Base-by-base conservation (phyloP, 2,113 vertebrate species). In the Notechis scutatus region DNA sequence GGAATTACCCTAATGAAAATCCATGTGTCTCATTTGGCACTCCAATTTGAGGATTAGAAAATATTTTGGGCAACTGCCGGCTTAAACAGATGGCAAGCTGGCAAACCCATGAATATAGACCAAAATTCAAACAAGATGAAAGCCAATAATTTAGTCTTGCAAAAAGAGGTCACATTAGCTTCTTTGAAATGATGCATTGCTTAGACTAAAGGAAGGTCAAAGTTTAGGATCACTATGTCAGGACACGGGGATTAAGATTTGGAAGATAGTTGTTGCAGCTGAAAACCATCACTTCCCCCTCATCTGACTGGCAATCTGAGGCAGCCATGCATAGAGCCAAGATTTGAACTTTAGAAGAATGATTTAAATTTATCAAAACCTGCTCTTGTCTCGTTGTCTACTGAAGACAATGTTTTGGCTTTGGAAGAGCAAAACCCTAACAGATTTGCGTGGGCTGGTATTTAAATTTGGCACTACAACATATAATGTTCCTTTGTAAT, bases 341-440 rank as follows among this genome's bases (percentile, higher is more conserved):
- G 20, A 1, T 34, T 64, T 21, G 24, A 57, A 29, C 21, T 52
- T 39, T 21, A 14, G 29, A 23, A 42, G 29, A 14, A 54, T 3
- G 23, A 7, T 34, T 57, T 12, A 47, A 50, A 29, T 29, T 11
- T 15, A 14, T 54, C 88, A 42, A 42, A 4, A 39, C 34, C 50
- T 42, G 52, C 29, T 3, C 2, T 23, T 39, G 29, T 47, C 87
- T 89, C 18, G 4, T 3, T 57, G n/a, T 23, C 3, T 23, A 21
- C 5, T 4, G 6, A 52, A 45, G 2, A 90, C 45, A 61, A 14
- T 10, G 23, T 20, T 52, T 18, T 50, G 4, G 2, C 20, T 59
- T 34, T 7, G 23, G 74, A 21, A 42, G 47, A 92, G n/a, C 0
- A 0, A 23, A 18, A 0, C 4, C 18, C 47, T 0, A 0, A 1